A percentile compares a stretch with the other conserved stretches of the same genome.
Evolutionary conservation across 2,797 vertebrate genomes (phyloP).

Genomic region (Lepilemur ruficaudatus): DNA sequence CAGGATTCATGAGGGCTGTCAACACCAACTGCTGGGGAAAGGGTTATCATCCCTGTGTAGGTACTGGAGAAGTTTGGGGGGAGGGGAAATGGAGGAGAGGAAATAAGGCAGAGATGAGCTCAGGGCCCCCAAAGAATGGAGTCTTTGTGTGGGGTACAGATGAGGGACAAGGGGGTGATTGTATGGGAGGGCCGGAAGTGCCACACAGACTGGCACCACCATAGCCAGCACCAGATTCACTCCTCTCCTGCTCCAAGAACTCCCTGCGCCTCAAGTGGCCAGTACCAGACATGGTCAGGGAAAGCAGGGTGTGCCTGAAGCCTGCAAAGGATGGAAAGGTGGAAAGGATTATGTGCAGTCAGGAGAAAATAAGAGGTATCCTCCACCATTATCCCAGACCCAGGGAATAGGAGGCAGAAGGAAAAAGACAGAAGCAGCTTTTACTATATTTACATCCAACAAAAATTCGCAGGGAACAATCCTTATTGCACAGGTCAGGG

Average conservation of each 20-base stretch:
- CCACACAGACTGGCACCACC: constrained; percentile 65
- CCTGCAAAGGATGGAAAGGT: not conserved
- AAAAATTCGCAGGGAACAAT: constrained; percentile 55
- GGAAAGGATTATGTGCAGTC: not conserved
- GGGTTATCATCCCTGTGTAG: not conserved
- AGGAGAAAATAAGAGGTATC: not conserved
- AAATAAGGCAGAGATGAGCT: constrained; percentile 70
- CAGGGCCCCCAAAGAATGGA: constrained; percentile 69
- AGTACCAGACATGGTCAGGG: not conserved
- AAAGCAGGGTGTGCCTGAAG: not conserved
- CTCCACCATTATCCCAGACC: not conserved
- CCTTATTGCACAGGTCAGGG: constrained; percentile 80
- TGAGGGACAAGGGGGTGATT: constrained; percentile 74
- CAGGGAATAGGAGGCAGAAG: constrained; percentile 36
- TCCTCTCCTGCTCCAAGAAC: constrained; percentile 28
- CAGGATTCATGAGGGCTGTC: not conserved
- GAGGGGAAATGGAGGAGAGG: not conserved
- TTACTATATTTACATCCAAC: constrained; percentile 82
- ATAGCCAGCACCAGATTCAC: constrained; percentile 23
- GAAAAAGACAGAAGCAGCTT: constrained; percentile 82
- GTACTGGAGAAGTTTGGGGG: not conserved
- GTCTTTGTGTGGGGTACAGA: constrained; percentile 68
- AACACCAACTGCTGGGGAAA: not conserved
- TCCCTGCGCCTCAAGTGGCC: constrained; percentile 15
- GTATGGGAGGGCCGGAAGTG: constrained; percentile 69